Conservation (phyloP, 2,797 vertebrate species). For the Cynodonichthys magdalenae region DNA sequence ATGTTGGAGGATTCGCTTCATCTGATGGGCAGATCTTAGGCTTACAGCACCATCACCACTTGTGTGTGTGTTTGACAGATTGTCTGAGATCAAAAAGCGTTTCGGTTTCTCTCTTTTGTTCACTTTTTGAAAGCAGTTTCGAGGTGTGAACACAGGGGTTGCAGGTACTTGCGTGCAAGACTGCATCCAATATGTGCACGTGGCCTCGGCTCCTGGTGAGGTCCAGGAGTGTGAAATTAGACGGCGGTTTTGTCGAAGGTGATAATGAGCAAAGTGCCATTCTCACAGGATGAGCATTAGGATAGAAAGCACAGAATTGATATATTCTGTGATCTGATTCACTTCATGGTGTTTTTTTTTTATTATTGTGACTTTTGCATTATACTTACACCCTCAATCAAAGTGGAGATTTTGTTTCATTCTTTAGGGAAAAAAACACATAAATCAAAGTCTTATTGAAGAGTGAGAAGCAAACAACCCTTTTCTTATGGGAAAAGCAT, state of each 20-base stretch:
- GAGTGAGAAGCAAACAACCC: background rate
- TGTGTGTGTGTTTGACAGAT: conserved; percentile 35
- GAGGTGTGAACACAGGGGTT: conserved; percentile 64
- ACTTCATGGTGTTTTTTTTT: conserved; percentile 55
- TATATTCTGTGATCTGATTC: conserved; percentile 68
- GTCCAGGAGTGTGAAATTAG: conserved; percentile 79
- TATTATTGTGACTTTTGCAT: conserved; percentile 44
- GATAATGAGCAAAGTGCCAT: conserved; percentile 81
- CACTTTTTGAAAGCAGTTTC: conserved; percentile 44
- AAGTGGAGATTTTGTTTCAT: conserved; percentile 38
- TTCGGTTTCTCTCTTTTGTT: conserved; percentile 65
- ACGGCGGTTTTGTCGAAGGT: conserved; percentile 73
- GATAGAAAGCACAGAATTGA: conserved; percentile 56
- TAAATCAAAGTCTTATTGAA: conserved; percentile 2
- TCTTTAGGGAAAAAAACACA: conserved; percentile 13
- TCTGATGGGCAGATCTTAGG: conserved; percentile 62
- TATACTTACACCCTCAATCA: conserved; percentile 23
- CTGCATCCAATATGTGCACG: conserved; percentile 43
- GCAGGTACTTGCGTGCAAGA: conserved; percentile 55
- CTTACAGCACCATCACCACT: conserved; percentile 42
- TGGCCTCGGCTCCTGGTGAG: conserved; percentile 38
- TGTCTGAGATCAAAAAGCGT: conserved; percentile 30
- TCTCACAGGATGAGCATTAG: conserved; percentile 70
- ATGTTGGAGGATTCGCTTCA: conserved; percentile 61
- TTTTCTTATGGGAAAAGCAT: background rate